Evolutionary conservation across 2,888 invertebrate species (phyloP).

Genomic region (Lagria hirta): DNA sequence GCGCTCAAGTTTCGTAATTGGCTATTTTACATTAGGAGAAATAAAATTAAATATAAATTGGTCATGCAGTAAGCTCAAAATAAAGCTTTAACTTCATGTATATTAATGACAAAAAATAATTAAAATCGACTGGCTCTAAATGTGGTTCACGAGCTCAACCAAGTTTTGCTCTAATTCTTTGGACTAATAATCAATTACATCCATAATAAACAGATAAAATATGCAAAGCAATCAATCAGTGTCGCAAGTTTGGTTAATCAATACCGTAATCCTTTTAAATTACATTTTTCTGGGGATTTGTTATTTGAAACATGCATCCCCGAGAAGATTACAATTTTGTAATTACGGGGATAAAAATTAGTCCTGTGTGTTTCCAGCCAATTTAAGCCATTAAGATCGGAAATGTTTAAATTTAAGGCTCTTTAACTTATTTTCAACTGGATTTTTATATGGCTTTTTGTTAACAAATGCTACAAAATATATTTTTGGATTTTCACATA

Average conservation of each 20-base stretch:
- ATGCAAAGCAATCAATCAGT: constrained; percentile 29
- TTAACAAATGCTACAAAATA: no score
- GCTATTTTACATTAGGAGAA: not conserved
- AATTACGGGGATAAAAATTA: constrained; percentile 9
- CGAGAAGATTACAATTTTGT: constrained; percentile 15
- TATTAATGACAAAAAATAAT: constrained; percentile 19
- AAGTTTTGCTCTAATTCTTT: constrained; percentile 17
- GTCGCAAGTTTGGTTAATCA: constrained; percentile 25
- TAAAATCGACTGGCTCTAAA: constrained; percentile 10
- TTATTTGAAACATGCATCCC: constrained; percentile 6
- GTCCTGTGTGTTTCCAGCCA: no score
- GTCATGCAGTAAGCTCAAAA: not conserved
- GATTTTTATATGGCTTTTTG: no score
- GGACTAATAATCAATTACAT: constrained; percentile 24
- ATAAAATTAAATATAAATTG: constrained; percentile 13
- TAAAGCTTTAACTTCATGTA: constrained; percentile 7
- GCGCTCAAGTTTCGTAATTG: no score
- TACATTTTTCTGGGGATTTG: constrained; percentile 23
- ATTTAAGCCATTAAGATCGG: no score
- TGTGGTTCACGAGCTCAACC: constrained; percentile 4
- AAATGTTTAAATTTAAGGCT: no score
- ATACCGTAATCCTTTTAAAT: constrained; percentile 25
- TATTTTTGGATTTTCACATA: no score
- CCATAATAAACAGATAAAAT: constrained; percentile 23
- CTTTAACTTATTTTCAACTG: no score